Base-by-base conservation (phyloP, 2,113 vertebrate species). In the Cryptomyrus ogoouensis region DNA sequence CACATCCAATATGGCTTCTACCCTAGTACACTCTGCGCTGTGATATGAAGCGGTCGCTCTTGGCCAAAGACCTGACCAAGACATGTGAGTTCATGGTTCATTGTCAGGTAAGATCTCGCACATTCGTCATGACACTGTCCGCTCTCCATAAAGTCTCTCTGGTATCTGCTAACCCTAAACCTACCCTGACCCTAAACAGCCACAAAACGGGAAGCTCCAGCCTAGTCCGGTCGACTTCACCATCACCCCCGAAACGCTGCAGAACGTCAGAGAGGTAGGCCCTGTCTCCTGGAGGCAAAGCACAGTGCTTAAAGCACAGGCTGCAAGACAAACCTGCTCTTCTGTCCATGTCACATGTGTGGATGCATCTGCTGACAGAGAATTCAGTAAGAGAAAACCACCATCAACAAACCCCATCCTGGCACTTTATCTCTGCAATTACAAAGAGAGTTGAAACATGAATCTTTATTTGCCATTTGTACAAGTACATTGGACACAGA, bases 11-110 rank as follows among this genome's bases (percentile, higher is more conserved):
- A 1, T 21, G 19, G 90, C 13, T 15, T 0, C 77, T 52, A 90
- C 39, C 88, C 12, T 88, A 99, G 98, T 99, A 99, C 90, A 97
- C 95, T 0, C 96, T 99, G 12, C 97, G 98, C 91, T 99, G 98
- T 93, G 98, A 99, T 93, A 96, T 99, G 97, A 96, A 96, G 90
- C 97, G 98, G 47, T 95, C 98, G 3, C 95, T 99, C 92, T 89
- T 99, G 94, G 97, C 98, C 21, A 99, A 99, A 95, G 98, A 99
- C 94, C 92, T 99, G 90, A 98, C 94, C 66, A 98, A 98, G 95
- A 98, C 94, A 86, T 98, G 97, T 70, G 98, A 99, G 91, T 99
- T 99, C 95, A 99, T 99, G 90, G 95, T 99, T 0, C 98, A 99
- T 93, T 97, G 96, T 12, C 94, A 96, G 88, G 98, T 99, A 93